phyloP scores from a whole-genome alignment of 2,113 vertebrate species.

The Tapirus terrestris region DNA sequence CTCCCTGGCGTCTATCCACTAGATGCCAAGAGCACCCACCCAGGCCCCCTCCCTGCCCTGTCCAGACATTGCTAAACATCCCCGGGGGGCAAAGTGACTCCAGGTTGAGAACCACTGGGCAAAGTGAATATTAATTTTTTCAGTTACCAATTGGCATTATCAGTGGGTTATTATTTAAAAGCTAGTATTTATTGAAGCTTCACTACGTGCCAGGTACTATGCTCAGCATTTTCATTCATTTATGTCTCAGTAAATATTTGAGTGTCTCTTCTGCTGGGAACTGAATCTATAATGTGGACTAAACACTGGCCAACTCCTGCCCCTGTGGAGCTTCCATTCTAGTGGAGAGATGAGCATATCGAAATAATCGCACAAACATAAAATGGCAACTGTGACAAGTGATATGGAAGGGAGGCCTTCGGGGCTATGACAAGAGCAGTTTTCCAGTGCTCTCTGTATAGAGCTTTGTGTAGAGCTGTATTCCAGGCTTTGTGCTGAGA shows the following conservation, averaged over 20 bases:
- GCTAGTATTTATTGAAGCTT: not conserved
- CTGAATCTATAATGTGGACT: not conserved
- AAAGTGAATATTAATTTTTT: not conserved
- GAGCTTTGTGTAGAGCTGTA: too few relatives aligned
- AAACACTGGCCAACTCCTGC: not conserved
- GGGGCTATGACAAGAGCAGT: not conserved
- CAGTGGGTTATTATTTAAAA: not conserved
- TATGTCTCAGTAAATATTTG: not conserved
- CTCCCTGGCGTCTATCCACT: not conserved
- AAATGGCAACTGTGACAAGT: not conserved
- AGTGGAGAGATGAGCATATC: not conserved
- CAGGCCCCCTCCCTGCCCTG: too few relatives aligned
- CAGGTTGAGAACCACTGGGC: not conserved
- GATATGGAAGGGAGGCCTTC: not conserved
- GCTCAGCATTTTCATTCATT: conserved; percentile 27
- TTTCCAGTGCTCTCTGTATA: not conserved
- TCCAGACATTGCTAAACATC: not conserved
- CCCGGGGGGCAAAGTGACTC: not conserved
- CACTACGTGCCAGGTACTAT: not conserved
- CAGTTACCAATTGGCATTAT: not conserved
- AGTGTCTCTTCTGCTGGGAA: not conserved
- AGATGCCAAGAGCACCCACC: not conserved
- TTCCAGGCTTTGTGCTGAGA: not conserved
- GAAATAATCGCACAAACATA: not conserved
- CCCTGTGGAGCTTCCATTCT: not conserved